These are phyloP conservation scores for Arctocebus calabarensis DNA, from an alignment of 2,797 vertebrate genomes.

Conservation along the genomic window DNA sequence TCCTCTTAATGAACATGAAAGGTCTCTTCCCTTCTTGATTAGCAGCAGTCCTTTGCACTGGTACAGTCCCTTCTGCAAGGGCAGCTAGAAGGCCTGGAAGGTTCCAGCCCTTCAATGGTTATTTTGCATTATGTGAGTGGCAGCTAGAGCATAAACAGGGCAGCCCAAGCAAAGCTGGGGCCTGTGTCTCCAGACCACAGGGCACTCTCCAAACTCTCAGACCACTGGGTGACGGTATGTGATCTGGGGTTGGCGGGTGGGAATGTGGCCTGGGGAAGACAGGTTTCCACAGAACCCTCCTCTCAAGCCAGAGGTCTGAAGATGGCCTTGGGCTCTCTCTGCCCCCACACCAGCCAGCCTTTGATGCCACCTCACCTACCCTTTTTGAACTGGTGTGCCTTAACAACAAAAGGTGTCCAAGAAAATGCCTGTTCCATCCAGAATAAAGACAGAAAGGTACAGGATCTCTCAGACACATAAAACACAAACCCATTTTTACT, in stretches of 20 bases:
- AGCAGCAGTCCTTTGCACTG: background rate
- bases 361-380: background rate
- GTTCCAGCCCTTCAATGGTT: no score
- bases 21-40: background rate
- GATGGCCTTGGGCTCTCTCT: background rate
- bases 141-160: background rate
- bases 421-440: background rate
- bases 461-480: background rate
- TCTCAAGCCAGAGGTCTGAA: background rate
- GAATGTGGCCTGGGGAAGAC: rapidly evolving
- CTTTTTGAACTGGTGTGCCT: background rate
- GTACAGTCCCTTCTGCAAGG: background rate
- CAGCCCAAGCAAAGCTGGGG: background rate
- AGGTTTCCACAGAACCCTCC: background rate
- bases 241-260: no score
- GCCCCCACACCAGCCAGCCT: background rate
- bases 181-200: background rate
- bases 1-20: slow-evolving; percentile 30
- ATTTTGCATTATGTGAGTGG: background rate
- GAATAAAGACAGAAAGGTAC: background rate
- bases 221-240: rapidly evolving
- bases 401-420: background rate
- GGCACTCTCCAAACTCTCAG: background rate
- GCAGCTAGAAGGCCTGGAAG: background rate
- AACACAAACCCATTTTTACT: background rate